A percentile compares a stretch with the other conserved stretches of the same genome.
Evolutionary conservation across 1,140 invertebrate species (phyloP).

Genomic region (Amphibalanus amphitrite): DNA sequence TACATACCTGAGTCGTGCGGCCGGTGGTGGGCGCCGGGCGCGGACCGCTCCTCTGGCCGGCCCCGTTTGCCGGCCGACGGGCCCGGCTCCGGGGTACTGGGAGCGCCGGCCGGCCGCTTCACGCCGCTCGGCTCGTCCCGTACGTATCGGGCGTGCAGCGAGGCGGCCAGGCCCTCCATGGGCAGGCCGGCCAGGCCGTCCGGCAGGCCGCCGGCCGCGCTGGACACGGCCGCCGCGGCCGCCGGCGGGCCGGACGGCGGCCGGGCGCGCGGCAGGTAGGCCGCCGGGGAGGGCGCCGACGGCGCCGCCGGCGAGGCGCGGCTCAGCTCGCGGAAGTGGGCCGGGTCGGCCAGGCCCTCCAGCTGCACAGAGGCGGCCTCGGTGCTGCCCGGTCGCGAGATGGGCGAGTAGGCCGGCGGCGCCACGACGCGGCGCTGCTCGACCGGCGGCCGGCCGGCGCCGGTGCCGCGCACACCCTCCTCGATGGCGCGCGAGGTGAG

Average conservation of each 20-base stretch:
- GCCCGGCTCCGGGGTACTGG: no score
- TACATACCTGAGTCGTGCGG: slow-evolving; percentile 11
- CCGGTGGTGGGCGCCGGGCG: slow-evolving; percentile 25
- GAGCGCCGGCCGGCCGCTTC: slow-evolving; percentile 16
- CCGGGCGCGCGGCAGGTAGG: slow-evolving; percentile 15
- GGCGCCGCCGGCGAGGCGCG: slow-evolving; percentile 17
- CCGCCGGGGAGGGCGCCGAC: slow-evolving; percentile 12
- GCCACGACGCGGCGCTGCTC: slow-evolving; percentile 12
- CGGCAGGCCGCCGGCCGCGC: slow-evolving; percentile 19
- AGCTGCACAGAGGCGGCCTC: slow-evolving; percentile 26
- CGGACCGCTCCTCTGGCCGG: slow-evolving; percentile 20
- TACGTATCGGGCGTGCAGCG: slow-evolving; percentile 57
- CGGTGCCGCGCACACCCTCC: slow-evolving; percentile 11
- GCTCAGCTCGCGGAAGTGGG: slow-evolving; percentile 12
- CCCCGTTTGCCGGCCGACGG: slow-evolving; percentile 11
- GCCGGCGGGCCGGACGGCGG: slow-evolving; percentile 28
- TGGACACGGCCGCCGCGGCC: slow-evolving; percentile 17
- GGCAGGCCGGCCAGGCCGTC: slow-evolving; percentile 3
- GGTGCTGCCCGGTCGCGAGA: slow-evolving; percentile 44
- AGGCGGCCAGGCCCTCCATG: slow-evolving; percentile 54
- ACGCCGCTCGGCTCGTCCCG: slow-evolving; percentile 20
- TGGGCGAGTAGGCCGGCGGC: slow-evolving; percentile 40
- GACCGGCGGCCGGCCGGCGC: slow-evolving; percentile 12
- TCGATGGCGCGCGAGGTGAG: slow-evolving; percentile 5
- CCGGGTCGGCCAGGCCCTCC: slow-evolving; percentile 15